phyloP scores from a whole-genome alignment of 2,113 vertebrate species.

The Perccottus glenii region DNA sequence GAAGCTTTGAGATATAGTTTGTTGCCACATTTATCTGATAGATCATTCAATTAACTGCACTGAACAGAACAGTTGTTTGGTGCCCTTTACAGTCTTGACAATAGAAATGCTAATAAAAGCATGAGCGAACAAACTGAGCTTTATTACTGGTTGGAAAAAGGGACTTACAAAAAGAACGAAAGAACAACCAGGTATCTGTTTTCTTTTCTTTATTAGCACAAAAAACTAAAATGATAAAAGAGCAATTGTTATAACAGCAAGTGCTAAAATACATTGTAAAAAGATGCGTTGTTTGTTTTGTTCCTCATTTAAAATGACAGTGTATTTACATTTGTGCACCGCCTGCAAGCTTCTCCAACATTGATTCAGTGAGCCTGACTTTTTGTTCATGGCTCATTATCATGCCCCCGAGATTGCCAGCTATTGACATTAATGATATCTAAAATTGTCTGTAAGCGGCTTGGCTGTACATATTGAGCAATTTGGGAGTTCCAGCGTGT shows the following conservation, averaged over 20 bases:
- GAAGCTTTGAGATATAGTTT: neutral
- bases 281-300: conserved; percentile 20
- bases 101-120: too few species aligned
- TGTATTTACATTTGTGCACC: conserved; percentile 23
- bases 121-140: too few species aligned
- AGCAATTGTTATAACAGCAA: conserved; percentile 15
- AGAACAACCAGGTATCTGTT: too few species aligned
- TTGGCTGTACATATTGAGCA: conserved; percentile 31
- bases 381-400: conserved; percentile 54
- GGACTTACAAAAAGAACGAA: too few species aligned
- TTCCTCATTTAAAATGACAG: conserved; percentile 31
- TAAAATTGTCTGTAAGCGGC: conserved; percentile 37
- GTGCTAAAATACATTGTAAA: conserved; percentile 16
- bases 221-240: neutral
- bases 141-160: too few species aligned
- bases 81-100: neutral
- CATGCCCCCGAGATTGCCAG: conserved; percentile 28
- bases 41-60: neutral
- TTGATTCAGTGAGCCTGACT: conserved; percentile 16
- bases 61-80: neutral
- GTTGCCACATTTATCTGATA: neutral
- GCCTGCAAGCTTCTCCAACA: conserved; percentile 19
- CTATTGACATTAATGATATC: conserved; percentile 50
- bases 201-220: neutral
- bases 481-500: conserved; percentile 18